Conservation (phyloP, 1,140 invertebrate species). For the Diachasma alloeum region DNA sequence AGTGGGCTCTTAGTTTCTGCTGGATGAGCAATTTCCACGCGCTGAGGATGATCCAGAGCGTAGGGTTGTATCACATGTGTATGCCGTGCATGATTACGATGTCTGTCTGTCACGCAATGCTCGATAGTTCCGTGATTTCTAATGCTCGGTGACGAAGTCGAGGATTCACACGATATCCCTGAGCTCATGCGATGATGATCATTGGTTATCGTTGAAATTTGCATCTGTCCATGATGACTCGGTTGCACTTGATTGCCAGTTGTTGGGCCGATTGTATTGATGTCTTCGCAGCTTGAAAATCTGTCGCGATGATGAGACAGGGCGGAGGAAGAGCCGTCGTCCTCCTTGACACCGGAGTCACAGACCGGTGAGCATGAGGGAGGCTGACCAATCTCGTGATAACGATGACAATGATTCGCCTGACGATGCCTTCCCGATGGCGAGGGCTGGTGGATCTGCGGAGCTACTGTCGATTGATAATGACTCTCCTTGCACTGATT, state of each 20-base stretch:
- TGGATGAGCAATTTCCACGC: slow-evolving; percentile 21
- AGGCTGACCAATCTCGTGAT: slow-evolving; percentile 20
- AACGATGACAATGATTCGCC: slow-evolving; percentile 17
- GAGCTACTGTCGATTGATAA: slow-evolving; percentile 8
- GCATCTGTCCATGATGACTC: neutral
- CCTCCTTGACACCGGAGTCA: slow-evolving; percentile 22
- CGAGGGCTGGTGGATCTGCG: slow-evolving; percentile 6
- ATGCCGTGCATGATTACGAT: slow-evolving; percentile 20
- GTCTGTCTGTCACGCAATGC: slow-evolving; percentile 34
- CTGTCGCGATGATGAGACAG: slow-evolving; percentile 23
- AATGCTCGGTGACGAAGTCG: slow-evolving; percentile 50
- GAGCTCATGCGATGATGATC: slow-evolving; percentile 54
- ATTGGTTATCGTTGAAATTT: neutral
- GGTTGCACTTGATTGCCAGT: neutral
- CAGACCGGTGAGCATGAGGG: slow-evolving; percentile 18
- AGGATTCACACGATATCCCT: slow-evolving; percentile 55
- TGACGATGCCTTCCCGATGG: neutral
- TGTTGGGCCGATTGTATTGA: neutral
- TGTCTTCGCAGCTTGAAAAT: slow-evolving; percentile 17
- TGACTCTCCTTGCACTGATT: slow-evolving; percentile 8
- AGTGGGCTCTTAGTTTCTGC: slow-evolving; percentile 42
- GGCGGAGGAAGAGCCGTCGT: slow-evolving; percentile 15
- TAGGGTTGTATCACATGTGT: slow-evolving; percentile 23
- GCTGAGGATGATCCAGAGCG: slow-evolving; percentile 22
- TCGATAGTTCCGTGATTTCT: slow-evolving; percentile 51